Base-by-base conservation (phyloP, 2,113 vertebrate genomes). In the Callopanchax toddi region DNA sequence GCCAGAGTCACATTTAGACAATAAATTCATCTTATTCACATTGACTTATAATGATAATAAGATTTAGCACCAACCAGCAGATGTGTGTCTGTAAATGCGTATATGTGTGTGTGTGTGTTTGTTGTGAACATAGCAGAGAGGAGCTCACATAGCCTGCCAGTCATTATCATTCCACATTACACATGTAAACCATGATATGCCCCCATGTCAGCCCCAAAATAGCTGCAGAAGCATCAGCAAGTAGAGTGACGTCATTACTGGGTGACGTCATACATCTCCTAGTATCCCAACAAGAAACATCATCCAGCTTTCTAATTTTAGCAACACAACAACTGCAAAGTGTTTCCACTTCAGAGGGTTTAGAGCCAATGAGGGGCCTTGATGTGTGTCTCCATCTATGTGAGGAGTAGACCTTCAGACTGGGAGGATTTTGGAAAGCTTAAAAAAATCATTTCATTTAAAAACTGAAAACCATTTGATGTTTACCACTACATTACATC, bases 121-220 rank as follows among this genome's bases (percentile, higher is more conserved):
- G 43, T 56, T 59, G n/a, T 36, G 36, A 37, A 43, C 16, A 40
- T 36, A 55, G 51, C 70, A 72, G 1, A 4, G 15, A 40, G 46
- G 22, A 60, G 71, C 48, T 11, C 18, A 40, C 21, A 4, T 42
- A 55, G 80, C 60, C 71, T 79, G 75, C 66, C 78, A 78, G 74
- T 84, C 73, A 67, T 78, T 76, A 78, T 82, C 82, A 82, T 58
- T 36, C 55, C 46, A 48, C 67, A 76, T 84, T 87, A 69, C 80
- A 77, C 76, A 46, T 64, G 59, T 64, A 68, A 76, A 82, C 67
- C 63, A 60, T 79, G 80, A 79, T 76, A 70, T 76, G 76, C 80
- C 82, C 81, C 72, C 71, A 51, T 78, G 83, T 81, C 78, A 76
- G 72, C 66, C 79, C 78, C 34, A 64, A 87, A 81, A 86, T 85